These are phyloP conservation scores for Bombyx mandarina DNA, from an alignment of 1,140 invertebrate genomes.

Conservation along the genomic window DNA sequence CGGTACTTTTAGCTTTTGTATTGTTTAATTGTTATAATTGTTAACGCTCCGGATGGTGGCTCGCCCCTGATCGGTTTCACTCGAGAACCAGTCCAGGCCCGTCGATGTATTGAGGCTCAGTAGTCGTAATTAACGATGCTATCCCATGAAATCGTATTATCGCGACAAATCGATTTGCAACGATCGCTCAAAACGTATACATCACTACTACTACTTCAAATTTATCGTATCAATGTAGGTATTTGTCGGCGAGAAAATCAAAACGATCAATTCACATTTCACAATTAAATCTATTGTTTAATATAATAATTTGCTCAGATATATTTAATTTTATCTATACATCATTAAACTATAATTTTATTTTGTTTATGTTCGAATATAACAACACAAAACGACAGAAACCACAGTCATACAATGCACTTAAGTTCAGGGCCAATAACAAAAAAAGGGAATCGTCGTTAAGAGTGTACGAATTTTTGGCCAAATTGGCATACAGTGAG, in stretches of 20 bases:
- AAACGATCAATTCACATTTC: too few relatives aligned
- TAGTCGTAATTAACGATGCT: constrained; percentile 55
- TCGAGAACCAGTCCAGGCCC: constrained; percentile 41
- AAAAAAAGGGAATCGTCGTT: constrained; percentile 11
- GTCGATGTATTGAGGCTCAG: constrained; percentile 41
- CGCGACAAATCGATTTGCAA: constrained; percentile 44
- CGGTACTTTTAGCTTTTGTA: constrained; percentile 4
- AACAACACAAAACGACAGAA: too few relatives aligned
- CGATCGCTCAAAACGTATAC: constrained; percentile 29
- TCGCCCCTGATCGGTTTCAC: constrained; percentile 45
- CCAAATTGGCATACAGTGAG: constrained; percentile 26
- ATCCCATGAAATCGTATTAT: constrained; percentile 59
- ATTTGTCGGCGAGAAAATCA: too few relatives aligned
- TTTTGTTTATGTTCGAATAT: too few relatives aligned
- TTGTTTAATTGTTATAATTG: constrained; percentile 3
- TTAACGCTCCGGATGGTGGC: constrained; percentile 44
- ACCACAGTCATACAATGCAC: too few relatives aligned
- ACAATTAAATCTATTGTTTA: too few relatives aligned
- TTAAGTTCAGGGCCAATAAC: too few relatives aligned
- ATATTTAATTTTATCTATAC: too few relatives aligned
- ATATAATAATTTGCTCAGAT: too few relatives aligned
- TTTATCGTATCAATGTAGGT: constrained; percentile 15
- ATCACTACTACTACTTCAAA: constrained; percentile 19
- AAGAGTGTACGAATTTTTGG: constrained; percentile 14
- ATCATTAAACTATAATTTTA: too few relatives aligned